Percentiles rank a stretch among this genome's conserved stretches.
These are phyloP conservation scores for Python bivittatus DNA, from an alignment of 2,113 vertebrate species.

Conservation along the genomic window DNA sequence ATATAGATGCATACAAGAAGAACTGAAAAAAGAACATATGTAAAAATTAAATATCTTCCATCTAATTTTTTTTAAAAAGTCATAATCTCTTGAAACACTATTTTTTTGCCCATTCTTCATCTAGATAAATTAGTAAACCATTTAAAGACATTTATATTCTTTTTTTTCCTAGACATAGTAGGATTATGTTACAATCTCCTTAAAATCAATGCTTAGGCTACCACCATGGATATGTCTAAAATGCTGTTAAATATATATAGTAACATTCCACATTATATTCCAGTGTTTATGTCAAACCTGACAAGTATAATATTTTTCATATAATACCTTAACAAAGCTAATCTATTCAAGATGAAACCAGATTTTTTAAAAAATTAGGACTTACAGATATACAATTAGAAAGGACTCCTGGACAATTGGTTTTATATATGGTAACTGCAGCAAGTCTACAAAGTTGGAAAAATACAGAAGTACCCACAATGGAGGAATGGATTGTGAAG, in stretches of 20 bases:
- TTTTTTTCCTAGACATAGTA: conserved; percentile 28
- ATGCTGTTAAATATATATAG: conserved; percentile 1
- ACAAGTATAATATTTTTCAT: neutral
- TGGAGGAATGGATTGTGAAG: too few relatives aligned
- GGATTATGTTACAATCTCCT: conserved; percentile 22
- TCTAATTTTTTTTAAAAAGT: neutral
- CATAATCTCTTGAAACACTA: conserved; percentile 16
- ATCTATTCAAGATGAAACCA: too few relatives aligned
- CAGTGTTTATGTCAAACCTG: accelerated
- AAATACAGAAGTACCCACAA: too few relatives aligned
- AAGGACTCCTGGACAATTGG: too few relatives aligned
- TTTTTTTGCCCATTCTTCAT: conserved; percentile 9
- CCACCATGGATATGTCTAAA: neutral
- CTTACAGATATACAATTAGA: too few relatives aligned
- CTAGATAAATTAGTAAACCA: conserved; percentile 8
- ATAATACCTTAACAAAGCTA: neutral
- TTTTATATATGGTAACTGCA: too few relatives aligned
- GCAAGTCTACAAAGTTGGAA: too few relatives aligned
- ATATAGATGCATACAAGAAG: neutral
- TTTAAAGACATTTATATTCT: conserved; percentile 33
- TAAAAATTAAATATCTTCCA: neutral
- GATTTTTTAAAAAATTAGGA: too few relatives aligned
- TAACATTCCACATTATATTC: neutral
- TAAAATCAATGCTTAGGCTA: conserved; percentile 33
- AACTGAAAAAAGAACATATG: neutral